These are phyloP conservation scores for Acanthoscelides obtectus DNA, from an alignment of 2,888 invertebrate genomes.

Conservation along the genomic window DNA sequence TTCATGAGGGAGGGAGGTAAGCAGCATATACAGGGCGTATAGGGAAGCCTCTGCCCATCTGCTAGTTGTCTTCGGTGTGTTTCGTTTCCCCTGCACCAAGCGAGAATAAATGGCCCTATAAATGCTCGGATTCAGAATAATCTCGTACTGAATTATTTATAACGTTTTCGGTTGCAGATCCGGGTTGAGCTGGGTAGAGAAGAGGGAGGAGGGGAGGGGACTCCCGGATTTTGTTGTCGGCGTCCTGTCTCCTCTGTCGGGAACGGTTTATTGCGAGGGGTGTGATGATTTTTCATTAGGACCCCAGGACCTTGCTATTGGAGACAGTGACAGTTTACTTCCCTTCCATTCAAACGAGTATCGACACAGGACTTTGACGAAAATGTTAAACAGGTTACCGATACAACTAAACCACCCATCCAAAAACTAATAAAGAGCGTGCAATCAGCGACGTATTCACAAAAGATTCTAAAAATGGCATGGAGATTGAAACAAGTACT, in stretches of 20 bases:
- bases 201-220: neutral
- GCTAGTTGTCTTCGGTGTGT: slow-evolving; percentile 1
- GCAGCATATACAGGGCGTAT: neutral
- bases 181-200: neutral
- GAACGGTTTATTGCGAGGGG: neutral
- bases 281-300: neutral
- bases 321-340: neutral
- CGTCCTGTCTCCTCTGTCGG: neutral
- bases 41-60: slow-evolving; percentile 1
- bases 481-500: too few relatives aligned
- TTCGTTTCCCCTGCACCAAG: neutral
- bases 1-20: neutral
- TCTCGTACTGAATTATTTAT: slow-evolving; percentile 6
- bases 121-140: slow-evolving; percentile 5
- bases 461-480: too few relatives aligned
- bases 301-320: neutral
- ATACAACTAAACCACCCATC: too few relatives aligned
- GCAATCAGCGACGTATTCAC: too few relatives aligned
- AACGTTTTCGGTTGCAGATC: slow-evolving; percentile 1
- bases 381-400: too few relatives aligned
- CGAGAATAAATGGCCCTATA: slow-evolving; percentile 2
- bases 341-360: neutral
- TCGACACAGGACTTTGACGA: too few relatives aligned
- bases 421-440: too few relatives aligned
- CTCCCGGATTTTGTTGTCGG: neutral